These are phyloP conservation scores for Myopa tessellatipennis DNA, from an alignment of 2,888 invertebrate species.

Conservation along the genomic window DNA sequence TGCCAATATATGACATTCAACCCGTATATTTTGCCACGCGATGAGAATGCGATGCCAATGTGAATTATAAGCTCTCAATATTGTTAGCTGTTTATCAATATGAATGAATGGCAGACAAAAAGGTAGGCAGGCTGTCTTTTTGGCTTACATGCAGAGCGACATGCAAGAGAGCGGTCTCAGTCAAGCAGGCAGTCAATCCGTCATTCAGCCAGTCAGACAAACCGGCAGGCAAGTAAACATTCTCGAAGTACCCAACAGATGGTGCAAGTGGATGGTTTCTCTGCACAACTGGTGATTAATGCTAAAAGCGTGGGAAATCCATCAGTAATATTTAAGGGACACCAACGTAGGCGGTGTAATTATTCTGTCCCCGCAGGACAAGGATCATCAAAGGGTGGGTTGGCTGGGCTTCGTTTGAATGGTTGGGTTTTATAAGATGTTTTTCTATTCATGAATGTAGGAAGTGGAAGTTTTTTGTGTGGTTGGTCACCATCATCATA, in stretches of 20 bases:
- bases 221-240: no score
- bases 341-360: not conserved
- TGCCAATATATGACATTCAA: constrained; percentile 42
- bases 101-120: not conserved
- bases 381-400: not conserved
- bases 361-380: not conserved
- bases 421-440: not conserved
- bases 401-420: not conserved
- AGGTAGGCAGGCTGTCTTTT: not conserved
- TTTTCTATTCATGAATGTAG: not conserved
- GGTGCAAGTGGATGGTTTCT: not conserved
- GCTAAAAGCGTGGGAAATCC: not conserved
- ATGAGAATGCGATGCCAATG: not conserved
- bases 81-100: constrained; percentile 5
- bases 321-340: not conserved
- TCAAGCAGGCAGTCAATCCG: no score
- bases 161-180: no score
- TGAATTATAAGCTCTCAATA: constrained; percentile 2
- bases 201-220: no score
- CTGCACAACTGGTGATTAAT: not conserved
- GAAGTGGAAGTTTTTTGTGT: no score
- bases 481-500: no score
- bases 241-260: not conserved
- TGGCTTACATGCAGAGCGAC: no score
- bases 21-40: constrained; percentile 10